phyloP scores from a whole-genome alignment of 1,140 invertebrate genomes.

The Listronotus oregonensis region DNA sequence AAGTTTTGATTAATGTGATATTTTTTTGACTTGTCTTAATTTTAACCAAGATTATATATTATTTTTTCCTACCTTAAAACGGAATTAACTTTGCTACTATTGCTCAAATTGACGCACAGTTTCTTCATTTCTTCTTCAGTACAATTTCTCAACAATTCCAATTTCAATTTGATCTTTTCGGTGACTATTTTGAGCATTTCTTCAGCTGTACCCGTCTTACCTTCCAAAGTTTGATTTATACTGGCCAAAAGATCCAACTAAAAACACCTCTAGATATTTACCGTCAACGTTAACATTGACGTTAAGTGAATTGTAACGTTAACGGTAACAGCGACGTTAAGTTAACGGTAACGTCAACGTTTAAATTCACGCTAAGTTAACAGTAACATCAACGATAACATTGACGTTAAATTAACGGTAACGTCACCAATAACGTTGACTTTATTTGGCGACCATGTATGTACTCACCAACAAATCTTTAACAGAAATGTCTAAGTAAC shows the following conservation, averaged over 20 bases:
- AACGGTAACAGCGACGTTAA: too few relatives aligned
- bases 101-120: slow-evolving; percentile 52
- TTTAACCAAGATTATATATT: too few relatives aligned
- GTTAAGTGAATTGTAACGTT: too few relatives aligned
- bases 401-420: too few relatives aligned
- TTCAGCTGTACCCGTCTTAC: slow-evolving; percentile 53
- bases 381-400: too few relatives aligned
- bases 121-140: slow-evolving; percentile 56
- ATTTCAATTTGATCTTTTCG: slow-evolving; percentile 53
- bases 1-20: too few relatives aligned
- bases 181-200: slow-evolving; percentile 57
- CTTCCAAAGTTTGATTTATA: slow-evolving; percentile 58
- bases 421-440: too few relatives aligned
- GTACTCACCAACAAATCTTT: slow-evolving; percentile 52
- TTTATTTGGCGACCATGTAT: too few relatives aligned
- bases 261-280: not conserved
- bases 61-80: slow-evolving; percentile 40
- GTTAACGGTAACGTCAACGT: too few relatives aligned
- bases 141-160: slow-evolving; percentile 48
- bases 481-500: slow-evolving; percentile 46
- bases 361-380: too few relatives aligned
- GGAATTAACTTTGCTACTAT: slow-evolving; percentile 48
- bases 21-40: too few relatives aligned
- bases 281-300: too few relatives aligned
- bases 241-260: slow-evolving; percentile 55